These are phyloP conservation scores for Macaca mulatta DNA, from an alignment of 2,113 vertebrate genomes.

Conservation along the genomic window DNA sequence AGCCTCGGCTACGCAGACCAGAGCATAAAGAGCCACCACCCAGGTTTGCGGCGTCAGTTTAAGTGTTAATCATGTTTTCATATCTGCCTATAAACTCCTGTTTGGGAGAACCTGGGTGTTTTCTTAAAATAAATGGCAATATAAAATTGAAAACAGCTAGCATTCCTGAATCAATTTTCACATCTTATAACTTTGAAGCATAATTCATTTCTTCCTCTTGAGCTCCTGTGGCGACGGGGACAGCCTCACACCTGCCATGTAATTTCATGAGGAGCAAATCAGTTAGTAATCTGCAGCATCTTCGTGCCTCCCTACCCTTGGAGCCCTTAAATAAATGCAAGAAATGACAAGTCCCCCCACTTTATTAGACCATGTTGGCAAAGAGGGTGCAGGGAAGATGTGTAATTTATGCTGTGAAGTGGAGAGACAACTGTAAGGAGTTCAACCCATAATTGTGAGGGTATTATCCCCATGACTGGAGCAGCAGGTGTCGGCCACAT, in stretches of 20 bases:
- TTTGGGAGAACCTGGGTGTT: slow-evolving; percentile 76
- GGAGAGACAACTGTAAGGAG: slow-evolving; percentile 64
- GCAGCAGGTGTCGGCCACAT: slow-evolving; percentile 45
- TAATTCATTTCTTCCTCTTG: slow-evolving; percentile 70
- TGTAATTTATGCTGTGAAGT: slow-evolving; percentile 67
- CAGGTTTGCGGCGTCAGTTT: slow-evolving; percentile 61
- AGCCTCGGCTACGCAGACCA: rapidly evolving
- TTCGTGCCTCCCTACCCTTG: slow-evolving; percentile 49
- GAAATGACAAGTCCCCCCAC: slow-evolving; percentile 31
- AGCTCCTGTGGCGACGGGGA: slow-evolving; percentile 57
- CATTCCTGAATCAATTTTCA: slow-evolving; percentile 83
- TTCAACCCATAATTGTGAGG: slow-evolving; percentile 68
- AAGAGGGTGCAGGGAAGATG: slow-evolving; percentile 32
- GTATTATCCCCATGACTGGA: slow-evolving; percentile 64
- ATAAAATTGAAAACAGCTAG: slow-evolving; percentile 82
- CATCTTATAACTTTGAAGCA: slow-evolving; percentile 78
- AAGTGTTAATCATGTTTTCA: slow-evolving; percentile 83
- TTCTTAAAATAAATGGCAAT: slow-evolving; percentile 77
- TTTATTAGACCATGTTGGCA: slow-evolving; percentile 46
- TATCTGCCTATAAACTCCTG: slow-evolving; percentile 76
- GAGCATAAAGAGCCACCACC: slow-evolving; percentile 52
- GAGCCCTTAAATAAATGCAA: slow-evolving; percentile 48
- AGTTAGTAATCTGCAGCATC: slow-evolving; percentile 62
- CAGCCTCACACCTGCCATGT: slow-evolving; percentile 63
- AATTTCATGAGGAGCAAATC: slow-evolving; percentile 67